Conservation (phyloP, 2,113 vertebrate genomes). For the Neomonachus schauinslandi region DNA sequence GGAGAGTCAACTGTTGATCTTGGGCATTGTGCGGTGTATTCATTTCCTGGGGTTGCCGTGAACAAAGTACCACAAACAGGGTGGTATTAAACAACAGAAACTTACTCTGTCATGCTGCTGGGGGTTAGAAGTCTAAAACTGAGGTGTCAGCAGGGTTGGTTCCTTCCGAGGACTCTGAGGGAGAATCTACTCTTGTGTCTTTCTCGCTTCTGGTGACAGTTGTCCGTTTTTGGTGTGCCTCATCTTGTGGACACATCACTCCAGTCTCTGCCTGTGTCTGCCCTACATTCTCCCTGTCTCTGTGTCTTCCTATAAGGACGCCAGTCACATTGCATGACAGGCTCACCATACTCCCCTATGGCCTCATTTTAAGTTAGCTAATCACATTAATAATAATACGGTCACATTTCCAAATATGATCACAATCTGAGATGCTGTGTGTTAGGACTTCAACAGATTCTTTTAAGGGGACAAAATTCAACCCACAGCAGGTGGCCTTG, state of each 20-base stretch:
- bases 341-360: background rate
- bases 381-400: background rate
- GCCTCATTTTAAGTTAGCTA: background rate
- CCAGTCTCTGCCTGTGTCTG: background rate
- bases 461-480: background rate
- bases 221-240: background rate
- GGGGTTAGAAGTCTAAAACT: background rate
- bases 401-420: background rate
- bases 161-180: background rate
- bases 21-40: background rate
- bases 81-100: background rate
- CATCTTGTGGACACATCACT: background rate
- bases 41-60: background rate
- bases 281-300: background rate
- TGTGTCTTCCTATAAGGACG: background rate
- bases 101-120: background rate
- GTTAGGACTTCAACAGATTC: background rate
- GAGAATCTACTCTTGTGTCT: background rate
- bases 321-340: background rate
- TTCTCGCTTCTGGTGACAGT: background rate
- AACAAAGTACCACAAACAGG: background rate
- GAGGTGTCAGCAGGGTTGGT: background rate
- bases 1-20: background rate
- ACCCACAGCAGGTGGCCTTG: background rate
- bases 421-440: background rate